These are phyloP conservation scores for Ornithoptera priamus DNA, from an alignment of 2,888 invertebrate genomes.

Conservation along the genomic window DNA sequence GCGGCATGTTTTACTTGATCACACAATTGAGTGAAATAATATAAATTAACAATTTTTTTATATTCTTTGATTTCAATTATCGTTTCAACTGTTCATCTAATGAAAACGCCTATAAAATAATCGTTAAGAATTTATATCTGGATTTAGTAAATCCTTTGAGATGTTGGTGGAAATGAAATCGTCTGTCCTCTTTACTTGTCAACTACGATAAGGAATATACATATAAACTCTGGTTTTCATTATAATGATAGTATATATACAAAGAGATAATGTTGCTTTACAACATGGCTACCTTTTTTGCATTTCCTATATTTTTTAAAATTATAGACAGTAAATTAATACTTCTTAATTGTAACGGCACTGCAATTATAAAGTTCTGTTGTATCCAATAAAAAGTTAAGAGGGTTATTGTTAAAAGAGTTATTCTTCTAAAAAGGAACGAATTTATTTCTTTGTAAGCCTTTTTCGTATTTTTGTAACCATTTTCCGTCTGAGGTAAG, in stretches of 20 bases:
- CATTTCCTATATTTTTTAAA: background rate
- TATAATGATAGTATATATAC: too few species aligned
- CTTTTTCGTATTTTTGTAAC: constrained; percentile 8
- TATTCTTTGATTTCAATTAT: too few species aligned
- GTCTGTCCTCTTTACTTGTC: too few species aligned
- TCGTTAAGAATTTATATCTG: too few species aligned
- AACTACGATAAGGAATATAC: too few species aligned
- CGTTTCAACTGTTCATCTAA: too few species aligned
- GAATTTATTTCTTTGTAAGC: constrained; percentile 1
- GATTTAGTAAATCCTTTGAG: too few species aligned
- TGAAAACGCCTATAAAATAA: too few species aligned
- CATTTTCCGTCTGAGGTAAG: constrained; percentile 9
- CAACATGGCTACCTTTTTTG: background rate
- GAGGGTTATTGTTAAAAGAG: background rate
- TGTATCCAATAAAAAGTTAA: background rate
- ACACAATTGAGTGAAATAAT: constrained; percentile 3
- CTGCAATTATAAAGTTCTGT: background rate
- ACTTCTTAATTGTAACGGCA: background rate
- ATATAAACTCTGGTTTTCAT: too few species aligned
- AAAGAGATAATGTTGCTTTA: background rate
- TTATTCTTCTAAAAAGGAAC: background rate
- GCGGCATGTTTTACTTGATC: constrained; percentile 5
- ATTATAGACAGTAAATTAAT: too few species aligned
- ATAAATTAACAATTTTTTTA: background rate
- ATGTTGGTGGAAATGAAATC: too few species aligned